Conservation (phyloP, 2,113 vertebrate genomes). For the Sitta europaea region DNA sequence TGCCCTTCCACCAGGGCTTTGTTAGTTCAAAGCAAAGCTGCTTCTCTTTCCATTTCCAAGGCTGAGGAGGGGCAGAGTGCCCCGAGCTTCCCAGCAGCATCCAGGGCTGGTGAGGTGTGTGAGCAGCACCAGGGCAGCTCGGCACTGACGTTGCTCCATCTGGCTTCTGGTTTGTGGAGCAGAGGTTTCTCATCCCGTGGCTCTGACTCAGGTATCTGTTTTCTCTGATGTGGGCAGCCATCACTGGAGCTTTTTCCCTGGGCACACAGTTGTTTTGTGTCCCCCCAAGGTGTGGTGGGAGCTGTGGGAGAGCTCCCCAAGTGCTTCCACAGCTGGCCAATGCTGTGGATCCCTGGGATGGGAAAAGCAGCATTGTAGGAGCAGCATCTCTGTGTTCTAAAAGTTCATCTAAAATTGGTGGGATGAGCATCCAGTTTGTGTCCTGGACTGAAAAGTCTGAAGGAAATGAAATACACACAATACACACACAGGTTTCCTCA, state of each 20-base stretch:
- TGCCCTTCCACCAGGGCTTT: constrained; percentile 21
- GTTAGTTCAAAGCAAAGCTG: constrained; percentile 28
- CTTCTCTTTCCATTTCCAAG: constrained; percentile 29
- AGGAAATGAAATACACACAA: constrained; percentile 17
- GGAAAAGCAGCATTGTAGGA: not conserved
- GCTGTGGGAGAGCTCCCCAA: rapidly evolving
- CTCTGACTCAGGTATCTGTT: constrained; percentile 45
- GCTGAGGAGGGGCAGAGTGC: not conserved
- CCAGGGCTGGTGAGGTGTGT: not conserved
- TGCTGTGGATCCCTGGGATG: not conserved
- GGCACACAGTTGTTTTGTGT: not conserved
- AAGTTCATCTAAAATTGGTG: not conserved
- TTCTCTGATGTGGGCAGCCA: constrained; percentile 35
- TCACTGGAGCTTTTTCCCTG: not conserved
- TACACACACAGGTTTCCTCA: not conserved
- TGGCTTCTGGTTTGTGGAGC: constrained; percentile 3
- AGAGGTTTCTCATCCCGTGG: not conserved
- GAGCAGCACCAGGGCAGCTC: not conserved
- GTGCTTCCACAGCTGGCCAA: rapidly evolving
- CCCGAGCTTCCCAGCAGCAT: not conserved
- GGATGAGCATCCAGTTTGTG: not conserved
- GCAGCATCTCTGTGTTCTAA: not conserved
- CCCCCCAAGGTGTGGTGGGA: not conserved
- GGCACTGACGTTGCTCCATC: not conserved
- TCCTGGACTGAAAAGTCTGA: not conserved